Evolutionary conservation across 2,113 vertebrate species (phyloP).

Genomic region (Pica pica): DNA sequence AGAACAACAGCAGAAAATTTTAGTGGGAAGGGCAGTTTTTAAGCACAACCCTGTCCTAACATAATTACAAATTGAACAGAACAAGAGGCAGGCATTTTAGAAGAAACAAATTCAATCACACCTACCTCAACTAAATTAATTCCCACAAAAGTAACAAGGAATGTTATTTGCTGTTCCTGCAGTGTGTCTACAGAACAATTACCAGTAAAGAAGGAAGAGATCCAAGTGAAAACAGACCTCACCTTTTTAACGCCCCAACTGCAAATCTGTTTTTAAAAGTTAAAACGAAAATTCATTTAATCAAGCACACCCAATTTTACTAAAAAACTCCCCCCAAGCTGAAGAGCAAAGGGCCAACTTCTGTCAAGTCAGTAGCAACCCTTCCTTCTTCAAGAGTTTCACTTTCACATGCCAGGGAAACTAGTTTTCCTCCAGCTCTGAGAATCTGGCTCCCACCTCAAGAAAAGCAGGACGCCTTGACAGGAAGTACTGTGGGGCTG

Average conservation of each 20-base stretch:
- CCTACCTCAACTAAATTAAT: background rate
- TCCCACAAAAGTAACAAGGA: background rate
- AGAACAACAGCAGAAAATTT: background rate
- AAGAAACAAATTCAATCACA: background rate
- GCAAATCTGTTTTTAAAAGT: background rate
- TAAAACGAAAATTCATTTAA: background rate
- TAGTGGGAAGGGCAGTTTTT: background rate
- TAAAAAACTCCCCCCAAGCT: background rate
- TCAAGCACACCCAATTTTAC: background rate
- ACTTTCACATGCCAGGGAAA: background rate
- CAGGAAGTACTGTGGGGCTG: constrained; percentile 12
- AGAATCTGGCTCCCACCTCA: background rate
- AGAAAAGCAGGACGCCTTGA: background rate
- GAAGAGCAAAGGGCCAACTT: background rate
- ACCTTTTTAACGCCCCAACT: accelerated
- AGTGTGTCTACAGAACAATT: background rate
- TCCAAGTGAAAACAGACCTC: background rate
- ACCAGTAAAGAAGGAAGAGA: background rate
- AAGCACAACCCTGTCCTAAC: background rate
- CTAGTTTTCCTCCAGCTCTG: background rate
- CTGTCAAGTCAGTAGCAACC: background rate
- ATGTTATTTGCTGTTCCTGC: background rate
- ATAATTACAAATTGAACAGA: background rate
- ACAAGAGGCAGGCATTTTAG: background rate
- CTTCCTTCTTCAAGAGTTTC: background rate